Conservation (phyloP, 2,888 invertebrate species). For the Gymnosoma rotundatum region DNA sequence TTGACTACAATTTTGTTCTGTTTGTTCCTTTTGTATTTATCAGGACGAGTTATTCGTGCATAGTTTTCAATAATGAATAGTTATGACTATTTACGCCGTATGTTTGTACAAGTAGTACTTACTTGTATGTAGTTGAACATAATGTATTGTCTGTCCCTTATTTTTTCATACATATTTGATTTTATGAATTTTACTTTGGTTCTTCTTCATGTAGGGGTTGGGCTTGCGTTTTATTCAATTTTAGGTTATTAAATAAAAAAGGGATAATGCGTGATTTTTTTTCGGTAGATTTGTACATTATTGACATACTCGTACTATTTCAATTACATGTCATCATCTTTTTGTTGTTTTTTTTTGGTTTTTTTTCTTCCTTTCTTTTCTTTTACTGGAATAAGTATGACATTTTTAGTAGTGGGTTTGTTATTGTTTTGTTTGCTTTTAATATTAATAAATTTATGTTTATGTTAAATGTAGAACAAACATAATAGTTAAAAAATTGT, state of each 20-base stretch:
- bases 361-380: not conserved
- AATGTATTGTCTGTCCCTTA: conserved; percentile 25
- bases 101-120: conserved; percentile 23
- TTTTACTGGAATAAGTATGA: conserved; percentile 60
- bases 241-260: conserved; percentile 66
- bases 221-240: conserved; percentile 31
- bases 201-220: conserved; percentile 63
- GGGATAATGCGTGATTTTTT: conserved; percentile 73
- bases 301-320: conserved; percentile 63
- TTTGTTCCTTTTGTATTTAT: conserved; percentile 44
- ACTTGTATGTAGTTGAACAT: not conserved
- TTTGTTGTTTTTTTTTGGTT: not conserved
- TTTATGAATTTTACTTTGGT: conserved; percentile 59
- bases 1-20: conserved; percentile 38
- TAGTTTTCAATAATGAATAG: conserved; percentile 72
- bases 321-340: conserved; percentile 68
- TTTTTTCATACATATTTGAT: conserved; percentile 50
- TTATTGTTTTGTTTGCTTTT: conserved; percentile 61
- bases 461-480: conserved; percentile 57
- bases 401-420: conserved; percentile 67
- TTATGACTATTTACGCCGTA: conserved; percentile 55
- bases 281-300: conserved; percentile 66
- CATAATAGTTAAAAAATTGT: conserved; percentile 36
- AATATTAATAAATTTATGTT: conserved; percentile 70
- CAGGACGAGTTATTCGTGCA: conserved; percentile 52